Base-by-base conservation (phyloP, 2,888 invertebrate genomes). In the Rhagonycha fulva region DNA sequence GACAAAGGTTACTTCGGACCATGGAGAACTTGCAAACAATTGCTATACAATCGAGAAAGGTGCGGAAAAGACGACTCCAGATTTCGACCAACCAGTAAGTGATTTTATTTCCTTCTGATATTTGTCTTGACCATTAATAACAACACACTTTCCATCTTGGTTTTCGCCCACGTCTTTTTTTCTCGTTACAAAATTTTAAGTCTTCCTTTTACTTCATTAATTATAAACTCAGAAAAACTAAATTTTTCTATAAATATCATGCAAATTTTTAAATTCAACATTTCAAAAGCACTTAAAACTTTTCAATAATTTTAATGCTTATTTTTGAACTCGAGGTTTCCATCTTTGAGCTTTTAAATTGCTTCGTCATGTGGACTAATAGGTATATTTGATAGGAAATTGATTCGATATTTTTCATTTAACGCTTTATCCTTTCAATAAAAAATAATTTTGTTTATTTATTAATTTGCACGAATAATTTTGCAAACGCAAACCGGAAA, bases 1-100 rank as follows among this genome's bases (percentile, higher is more conserved):
- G 96, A 96, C 86, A 91, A 91, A 81, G 96, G 96, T 67, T 96
- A 96, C 88, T 96, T 96, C 85, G 95, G 96, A 78, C 96, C 95
- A 84, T 96, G 96, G 94, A 93, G 93, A 84, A 93, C 94, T 76
- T 96, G 96, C 91, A 96, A 95, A 89, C 91, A 92, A 84, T 89
- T 95, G 82, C 89, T 93, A 11, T 96, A 95, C 89, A 93, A 94
- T 88, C 90, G 95, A 82, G 95, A 96, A 88, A 92, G 94, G 89
- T 96, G 96, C 84, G 96, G 95, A 78, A 83, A 84, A 67, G 90
- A 91, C 82, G 93, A 92, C 78, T 93, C 95, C 80, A 92, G 94
- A 88, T 96, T 96, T 89, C 91, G 92, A 83, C 93, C 95, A 77
- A 92, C 92, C 81, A 90, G 95, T 96, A 88, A 94, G 93, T 92